Base-by-base conservation (phyloP, 2,797 vertebrate species). In the Sciaenops ocellatus region DNA sequence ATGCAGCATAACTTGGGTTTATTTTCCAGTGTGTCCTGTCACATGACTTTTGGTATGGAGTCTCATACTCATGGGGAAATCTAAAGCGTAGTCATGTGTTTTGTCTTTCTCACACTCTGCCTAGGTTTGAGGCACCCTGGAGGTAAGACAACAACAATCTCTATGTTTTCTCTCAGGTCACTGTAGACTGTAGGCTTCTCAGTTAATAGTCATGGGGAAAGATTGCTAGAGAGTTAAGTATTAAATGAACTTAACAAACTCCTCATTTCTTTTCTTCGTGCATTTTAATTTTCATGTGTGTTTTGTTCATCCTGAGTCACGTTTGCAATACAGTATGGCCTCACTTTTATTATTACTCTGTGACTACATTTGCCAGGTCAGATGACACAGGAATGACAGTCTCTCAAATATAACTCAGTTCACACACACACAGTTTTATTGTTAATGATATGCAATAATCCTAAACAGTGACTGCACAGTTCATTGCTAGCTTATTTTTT, bases 141-240 rank as follows among this genome's bases (percentile, higher is more conserved):
- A 92, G 95, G 94, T 95, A 94, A 92, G 86, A 88, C 60, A 87
- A 85, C 89, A 92, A 84, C 65, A 63, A 30, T 76, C 6, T 61
- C 15, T 55, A 3, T 89, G 72, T 85, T 84, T 79, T 69, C 60
- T 50, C 30, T 81, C 30, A 8, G 22, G 13, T 56, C 44, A 51
- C 3, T 63, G 0, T 20, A 30, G 24, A 50, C 1, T 69, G 0
- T 18, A 26, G n/a, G 78, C 55, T 26, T 66, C 8, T 71, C 47
- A 70, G 62, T 60, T 74, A 69, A 13, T 38, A 73, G 30, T 65
- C 41, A 66, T 48, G 12, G 76, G 28, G 64, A 73, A 80, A 79
- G 17, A 85, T 57, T 51, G 24, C 60, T 12, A 38, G 18, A 76
- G 15, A 69, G 70, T 85, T 83, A 82, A 72, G 85, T 3, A 89